Evolutionary conservation across 92 coral and sea anemone species (phyloP).

Genomic region (Heliopora coerulea): DNA sequence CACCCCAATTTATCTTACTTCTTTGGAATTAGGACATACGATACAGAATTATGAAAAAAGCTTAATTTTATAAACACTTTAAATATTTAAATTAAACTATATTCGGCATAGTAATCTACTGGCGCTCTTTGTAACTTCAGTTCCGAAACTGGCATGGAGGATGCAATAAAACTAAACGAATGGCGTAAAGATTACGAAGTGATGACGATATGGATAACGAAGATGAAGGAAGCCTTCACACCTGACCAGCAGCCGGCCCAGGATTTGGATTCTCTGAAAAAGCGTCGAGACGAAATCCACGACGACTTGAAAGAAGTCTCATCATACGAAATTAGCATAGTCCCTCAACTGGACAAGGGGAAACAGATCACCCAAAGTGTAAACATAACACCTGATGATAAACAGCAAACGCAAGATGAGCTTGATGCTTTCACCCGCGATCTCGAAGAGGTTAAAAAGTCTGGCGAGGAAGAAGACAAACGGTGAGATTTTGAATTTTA

Average conservation of each 20-base stretch:
- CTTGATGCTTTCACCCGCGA: slow-evolving; percentile 13
- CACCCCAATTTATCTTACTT: too few species aligned
- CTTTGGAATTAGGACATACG: too few species aligned
- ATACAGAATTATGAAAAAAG: too few species aligned
- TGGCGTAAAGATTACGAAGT: slow-evolving; percentile 13
- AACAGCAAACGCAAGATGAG: slow-evolving; percentile 18
- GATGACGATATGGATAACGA: not conserved
- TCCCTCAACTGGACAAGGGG: not conserved
- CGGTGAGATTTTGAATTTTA: not conserved
- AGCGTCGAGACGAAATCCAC: not conserved
- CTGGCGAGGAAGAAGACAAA: slow-evolving; percentile 13
- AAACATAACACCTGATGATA: not conserved
- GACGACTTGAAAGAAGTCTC: slow-evolving; percentile 5
- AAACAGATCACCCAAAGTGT: not conserved
- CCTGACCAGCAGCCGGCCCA: not conserved
- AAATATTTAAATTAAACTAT: too few species aligned
- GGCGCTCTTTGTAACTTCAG: not conserved
- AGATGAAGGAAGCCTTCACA: slow-evolving; percentile 3
- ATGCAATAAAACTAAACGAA: not conserved
- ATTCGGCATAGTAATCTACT: not conserved
- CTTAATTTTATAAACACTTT: too few species aligned
- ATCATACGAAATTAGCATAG: not conserved
- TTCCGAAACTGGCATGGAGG: not conserved
- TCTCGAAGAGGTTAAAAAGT: slow-evolving; percentile 13
- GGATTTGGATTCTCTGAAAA: not conserved